phyloP scores from a whole-genome alignment of 2,888 invertebrate genomes.

The Synergus gifuensis region DNA sequence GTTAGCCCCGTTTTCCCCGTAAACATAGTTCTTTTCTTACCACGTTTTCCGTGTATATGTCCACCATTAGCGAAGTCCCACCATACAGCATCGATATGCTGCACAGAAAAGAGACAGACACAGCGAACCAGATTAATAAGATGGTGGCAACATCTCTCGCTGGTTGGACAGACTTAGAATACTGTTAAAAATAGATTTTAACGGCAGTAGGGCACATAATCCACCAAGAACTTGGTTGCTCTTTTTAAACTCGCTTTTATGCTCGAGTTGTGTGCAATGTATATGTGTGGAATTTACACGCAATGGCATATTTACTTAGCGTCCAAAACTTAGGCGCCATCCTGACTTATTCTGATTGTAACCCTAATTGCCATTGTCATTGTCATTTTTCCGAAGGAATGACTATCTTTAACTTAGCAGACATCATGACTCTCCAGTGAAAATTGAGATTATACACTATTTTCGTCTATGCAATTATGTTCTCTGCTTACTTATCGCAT shows the following conservation, averaged over 20 bases:
- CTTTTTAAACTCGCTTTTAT: constrained; percentile 42
- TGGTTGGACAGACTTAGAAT: constrained; percentile 64
- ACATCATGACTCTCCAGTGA: neutral
- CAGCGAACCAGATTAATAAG: constrained; percentile 56
- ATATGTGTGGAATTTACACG: constrained; percentile 48
- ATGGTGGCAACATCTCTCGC: constrained; percentile 51
- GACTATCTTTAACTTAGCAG: neutral
- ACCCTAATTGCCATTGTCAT: neutral
- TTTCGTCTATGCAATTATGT: neutral
- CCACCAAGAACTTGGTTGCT: constrained; percentile 52
- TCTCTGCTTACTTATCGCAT: neutral
- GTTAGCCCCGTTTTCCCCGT: constrained; percentile 60
- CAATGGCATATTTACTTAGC: constrained; percentile 15
- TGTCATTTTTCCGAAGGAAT: neutral
- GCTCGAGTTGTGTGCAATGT: too few species aligned
- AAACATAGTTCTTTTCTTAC: constrained; percentile 43
- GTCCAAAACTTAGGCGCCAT: neutral
- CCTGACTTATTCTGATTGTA: neutral
- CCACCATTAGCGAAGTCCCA: constrained; percentile 50
- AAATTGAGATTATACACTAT: neutral
- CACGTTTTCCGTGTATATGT: constrained; percentile 53
- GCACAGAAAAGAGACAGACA: constrained; percentile 42
- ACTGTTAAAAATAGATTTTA: constrained; percentile 68
- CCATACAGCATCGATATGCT: constrained; percentile 44
- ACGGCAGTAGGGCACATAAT: constrained; percentile 62